Evolutionary conservation across 2,797 vertebrate genomes (phyloP).

Genomic region (Decapterus maruadsi): DNA sequence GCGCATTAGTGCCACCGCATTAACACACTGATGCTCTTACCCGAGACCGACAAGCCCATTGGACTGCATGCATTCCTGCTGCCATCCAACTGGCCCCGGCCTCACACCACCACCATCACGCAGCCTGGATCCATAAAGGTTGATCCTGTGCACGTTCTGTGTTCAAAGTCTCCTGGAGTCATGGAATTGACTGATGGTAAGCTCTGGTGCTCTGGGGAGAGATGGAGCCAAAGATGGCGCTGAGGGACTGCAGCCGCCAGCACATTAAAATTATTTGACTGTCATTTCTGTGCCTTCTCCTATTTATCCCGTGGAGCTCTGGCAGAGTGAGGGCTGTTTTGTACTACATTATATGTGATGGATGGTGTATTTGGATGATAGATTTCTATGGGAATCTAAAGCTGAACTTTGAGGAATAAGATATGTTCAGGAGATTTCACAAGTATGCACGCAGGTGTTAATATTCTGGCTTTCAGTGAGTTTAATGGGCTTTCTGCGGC

Average conservation of each 20-base stretch:
- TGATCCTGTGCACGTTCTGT: conserved; percentile 40
- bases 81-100: neutral
- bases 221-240: conserved; percentile 27
- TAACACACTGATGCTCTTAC: conserved; percentile 76
- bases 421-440: conserved; percentile 5
- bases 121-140: conserved; percentile 50
- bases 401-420: neutral
- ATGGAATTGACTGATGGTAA: conserved; percentile 50
- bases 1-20: conserved; percentile 78
- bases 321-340: conserved; percentile 32
- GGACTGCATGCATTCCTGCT: conserved; percentile 11
- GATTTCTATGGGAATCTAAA: conserved; percentile 18
- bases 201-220: conserved; percentile 42
- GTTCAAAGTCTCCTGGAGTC: conserved; percentile 50
- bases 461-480: neutral
- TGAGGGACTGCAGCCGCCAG: conserved; percentile 43
- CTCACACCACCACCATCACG: neutral
- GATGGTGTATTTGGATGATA: conserved; percentile 11
- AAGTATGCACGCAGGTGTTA: neutral
- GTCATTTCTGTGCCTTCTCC: conserved; percentile 43
- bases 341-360: conserved; percentile 14
- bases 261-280: conserved; percentile 67
- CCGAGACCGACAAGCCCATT: conserved; percentile 36
- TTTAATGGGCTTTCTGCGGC: neutral
- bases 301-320: conserved; percentile 50